These are phyloP conservation scores for Dilophus febrilis DNA, from an alignment of 2,888 invertebrate genomes.

Conservation along the genomic window DNA sequence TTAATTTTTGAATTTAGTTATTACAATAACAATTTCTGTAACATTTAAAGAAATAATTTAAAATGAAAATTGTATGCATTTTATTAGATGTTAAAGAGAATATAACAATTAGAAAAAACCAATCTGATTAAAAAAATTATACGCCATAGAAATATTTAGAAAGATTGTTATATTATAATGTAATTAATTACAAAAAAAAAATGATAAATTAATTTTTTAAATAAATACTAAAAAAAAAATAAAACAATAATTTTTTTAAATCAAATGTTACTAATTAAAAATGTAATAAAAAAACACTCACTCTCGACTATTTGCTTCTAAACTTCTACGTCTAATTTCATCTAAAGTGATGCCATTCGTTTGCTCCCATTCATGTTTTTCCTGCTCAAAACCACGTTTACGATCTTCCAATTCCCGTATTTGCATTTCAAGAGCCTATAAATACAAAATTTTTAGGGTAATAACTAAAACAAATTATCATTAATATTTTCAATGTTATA, in stretches of 20 bases:
- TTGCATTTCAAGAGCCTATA: conserved; percentile 59
- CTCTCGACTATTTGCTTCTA: conserved; percentile 83
- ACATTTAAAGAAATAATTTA: too few species aligned
- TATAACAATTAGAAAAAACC: too few species aligned
- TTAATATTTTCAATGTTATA: background rate
- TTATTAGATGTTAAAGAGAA: too few species aligned
- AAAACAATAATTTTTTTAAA: too few species aligned
- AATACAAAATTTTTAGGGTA: conserved; percentile 3
- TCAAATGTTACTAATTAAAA: too few species aligned
- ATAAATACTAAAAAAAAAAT: background rate
- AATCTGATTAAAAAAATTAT: too few species aligned
- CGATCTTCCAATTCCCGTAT: conserved; percentile 84
- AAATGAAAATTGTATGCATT: too few species aligned
- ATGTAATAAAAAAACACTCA: conserved; percentile 33
- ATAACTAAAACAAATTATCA: background rate
- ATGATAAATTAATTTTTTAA: background rate
- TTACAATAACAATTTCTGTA: too few species aligned
- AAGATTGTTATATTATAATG: too few species aligned
- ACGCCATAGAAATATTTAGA: too few species aligned
- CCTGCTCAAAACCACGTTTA: conserved; percentile 65
- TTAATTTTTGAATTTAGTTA: too few species aligned
- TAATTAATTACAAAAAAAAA: too few species aligned
- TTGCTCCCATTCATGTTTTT: conserved; percentile 80
- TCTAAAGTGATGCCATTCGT: conserved; percentile 76
- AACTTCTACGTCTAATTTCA: conserved; percentile 68